Evolutionary conservation across 2,113 vertebrate species (phyloP), one percentile per base, ranked within the genome.

Genomic region (Rhegmatorhina hoffmannsi): DNA sequence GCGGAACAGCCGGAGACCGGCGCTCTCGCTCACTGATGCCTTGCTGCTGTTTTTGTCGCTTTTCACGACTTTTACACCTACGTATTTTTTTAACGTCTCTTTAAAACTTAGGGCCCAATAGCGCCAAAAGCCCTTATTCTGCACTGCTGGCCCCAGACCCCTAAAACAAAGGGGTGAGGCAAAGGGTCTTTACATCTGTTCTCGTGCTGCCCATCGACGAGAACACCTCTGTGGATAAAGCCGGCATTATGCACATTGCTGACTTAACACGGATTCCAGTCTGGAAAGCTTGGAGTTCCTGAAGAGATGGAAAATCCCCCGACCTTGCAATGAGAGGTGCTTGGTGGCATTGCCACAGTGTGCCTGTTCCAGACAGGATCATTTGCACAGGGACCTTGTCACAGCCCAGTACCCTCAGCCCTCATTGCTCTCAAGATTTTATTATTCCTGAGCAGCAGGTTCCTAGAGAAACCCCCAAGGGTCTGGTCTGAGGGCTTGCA

Each of bases 1-100:
- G 43, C 40, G 94, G 93, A 97, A 98, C 92, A 93, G 95, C 92
- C 70, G 43, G 7, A 46, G 40, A n/a, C 3, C 24, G 7, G 16
- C 4, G 20, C 28, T 69, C 26, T 75, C 9, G 14, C 58, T 17
- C 6, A 4, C 24, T 15, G 5, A 8, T 5, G 34, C 36, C 11
- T 13, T 6, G 1, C 5, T 1, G 5, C 28, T 1, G 26, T 10
- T 17, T 18, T 31, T 12, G 28, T 31, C 24, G 50, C 52, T 46
- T 26, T 14, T 9, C 7, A 3, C 3, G 2, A 9, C 7, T 52
- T 60, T 56, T 8, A 15, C 8, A 11, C 17, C 7, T 7, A 0
- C 6, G 53, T 33, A n/a, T 72, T 56, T 74, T 62, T 34, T 34
- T 31, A 29, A 33, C 4, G 4, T 2, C 7, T 55, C 20, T 50